These are phyloP conservation scores for Nerophis lumbriciformis DNA, from an alignment of 2,113 vertebrate genomes.

Conservation along the genomic window DNA sequence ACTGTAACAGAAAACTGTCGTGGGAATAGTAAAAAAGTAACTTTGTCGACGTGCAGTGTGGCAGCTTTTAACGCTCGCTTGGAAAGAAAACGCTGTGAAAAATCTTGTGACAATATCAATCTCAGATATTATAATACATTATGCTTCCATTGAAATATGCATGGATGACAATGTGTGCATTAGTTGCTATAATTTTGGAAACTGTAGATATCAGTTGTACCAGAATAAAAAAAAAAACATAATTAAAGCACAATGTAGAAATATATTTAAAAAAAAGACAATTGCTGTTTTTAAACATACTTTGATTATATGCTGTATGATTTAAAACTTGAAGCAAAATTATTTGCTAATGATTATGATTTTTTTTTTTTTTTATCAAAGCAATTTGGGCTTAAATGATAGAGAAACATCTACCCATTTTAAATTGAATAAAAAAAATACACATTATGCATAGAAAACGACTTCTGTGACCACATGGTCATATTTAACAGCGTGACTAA, in stretches of 20 bases:
- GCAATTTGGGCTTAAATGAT: conserved; percentile 27
- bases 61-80: background rate
- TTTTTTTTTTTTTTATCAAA: conserved; percentile 35
- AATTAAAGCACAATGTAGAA: no score
- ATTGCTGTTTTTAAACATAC: conserved; percentile 23
- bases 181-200: no score
- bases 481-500: conserved; percentile 42
- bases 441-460: conserved; percentile 10
- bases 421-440: background rate
- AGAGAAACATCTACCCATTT: conserved; percentile 15
- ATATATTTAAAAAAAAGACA: background rate
- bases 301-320: conserved; percentile 46
- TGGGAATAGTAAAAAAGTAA: background rate
- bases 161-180: conserved; percentile 2
- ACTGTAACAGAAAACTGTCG: no score
- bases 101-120: background rate
- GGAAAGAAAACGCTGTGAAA: background rate
- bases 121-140: background rate
- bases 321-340: conserved; percentile 22
- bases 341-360: no score
- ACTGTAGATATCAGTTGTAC: no score
- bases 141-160: background rate
- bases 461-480: conserved; percentile 30
- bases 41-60: background rate
- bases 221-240: no score